Conservation (phyloP, 2,113 vertebrate species). For the Ariopsis seemanni region DNA sequence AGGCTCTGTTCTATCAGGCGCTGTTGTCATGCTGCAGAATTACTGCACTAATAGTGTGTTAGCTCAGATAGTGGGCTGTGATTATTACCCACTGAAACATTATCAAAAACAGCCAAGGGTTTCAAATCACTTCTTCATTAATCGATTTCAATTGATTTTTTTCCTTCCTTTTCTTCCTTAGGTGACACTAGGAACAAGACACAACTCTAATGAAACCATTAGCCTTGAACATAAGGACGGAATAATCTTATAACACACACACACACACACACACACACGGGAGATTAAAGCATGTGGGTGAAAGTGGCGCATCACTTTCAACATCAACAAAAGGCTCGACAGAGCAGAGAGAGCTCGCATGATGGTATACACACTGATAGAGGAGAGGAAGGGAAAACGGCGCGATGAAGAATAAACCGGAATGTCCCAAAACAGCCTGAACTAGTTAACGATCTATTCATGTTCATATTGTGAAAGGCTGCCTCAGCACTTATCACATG, state of each 20-base stretch:
- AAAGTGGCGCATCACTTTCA: conserved; percentile 42
- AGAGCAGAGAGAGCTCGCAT: conserved; percentile 51
- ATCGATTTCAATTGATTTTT: conserved; percentile 48
- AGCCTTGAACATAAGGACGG: not conserved
- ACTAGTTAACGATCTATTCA: not conserved
- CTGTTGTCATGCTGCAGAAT: conserved; percentile 33
- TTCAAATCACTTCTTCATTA: conserved; percentile 51
- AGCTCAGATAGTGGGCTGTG: conserved; percentile 2
- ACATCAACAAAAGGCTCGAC: conserved; percentile 53
- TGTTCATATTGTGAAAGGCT: not conserved
- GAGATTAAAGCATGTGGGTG: conserved; percentile 32
- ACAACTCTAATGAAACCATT: conserved; percentile 36
- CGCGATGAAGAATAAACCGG: too few relatives aligned
- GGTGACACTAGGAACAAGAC: not conserved
- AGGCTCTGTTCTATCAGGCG: not conserved
- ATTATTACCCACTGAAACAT: conserved; percentile 36
- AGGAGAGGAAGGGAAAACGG: conserved; percentile 21
- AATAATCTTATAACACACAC: conserved; percentile 24
- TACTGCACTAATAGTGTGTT: conserved; percentile 4
- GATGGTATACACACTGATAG: conserved; percentile 30
- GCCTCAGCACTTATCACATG: not conserved
- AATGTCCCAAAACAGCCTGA: too few relatives aligned
- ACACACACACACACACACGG: conserved; percentile 15
- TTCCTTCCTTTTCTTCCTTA: not conserved
- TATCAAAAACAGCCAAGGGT: conserved; percentile 16